Evolutionary conservation across 1,140 invertebrate genomes (phyloP).

Genomic region (Bombus breviceps): DNA sequence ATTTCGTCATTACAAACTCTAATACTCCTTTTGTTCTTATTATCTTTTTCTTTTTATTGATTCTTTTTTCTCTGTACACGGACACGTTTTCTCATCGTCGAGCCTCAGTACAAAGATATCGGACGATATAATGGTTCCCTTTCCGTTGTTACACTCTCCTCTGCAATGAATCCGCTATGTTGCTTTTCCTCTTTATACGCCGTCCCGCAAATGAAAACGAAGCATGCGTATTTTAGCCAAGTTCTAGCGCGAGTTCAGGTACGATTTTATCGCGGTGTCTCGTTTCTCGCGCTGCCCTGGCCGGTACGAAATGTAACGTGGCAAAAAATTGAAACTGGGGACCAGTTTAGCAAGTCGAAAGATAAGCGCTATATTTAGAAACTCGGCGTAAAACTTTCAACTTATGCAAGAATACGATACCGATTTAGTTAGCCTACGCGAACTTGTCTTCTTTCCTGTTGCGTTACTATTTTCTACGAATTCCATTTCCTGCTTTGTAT

Average conservation of each 20-base stretch:
- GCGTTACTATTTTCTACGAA: background rate
- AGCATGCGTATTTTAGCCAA: too few species aligned
- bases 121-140: background rate
- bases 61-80: background rate
- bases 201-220: background rate
- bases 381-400: conserved; percentile 46
- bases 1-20: conserved; percentile 38
- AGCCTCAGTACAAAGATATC: background rate
- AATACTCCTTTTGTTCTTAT: conserved; percentile 31
- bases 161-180: background rate
- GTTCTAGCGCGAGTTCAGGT: background rate
- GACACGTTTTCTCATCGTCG: background rate
- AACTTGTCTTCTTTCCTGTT: background rate
- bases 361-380: conserved; percentile 70
- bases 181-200: background rate
- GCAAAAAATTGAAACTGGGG: conserved; percentile 31
- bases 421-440: conserved; percentile 12
- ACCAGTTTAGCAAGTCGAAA: conserved; percentile 58
- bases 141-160: background rate
- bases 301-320: conserved; percentile 3
- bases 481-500: background rate
- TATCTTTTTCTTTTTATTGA: conserved; percentile 1
- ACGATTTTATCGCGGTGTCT: conserved; percentile 27
- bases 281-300: background rate
- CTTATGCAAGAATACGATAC: conserved; percentile 52